Conservation (phyloP, 2,888 invertebrate species). For the Ophioninae sp. region DNA sequence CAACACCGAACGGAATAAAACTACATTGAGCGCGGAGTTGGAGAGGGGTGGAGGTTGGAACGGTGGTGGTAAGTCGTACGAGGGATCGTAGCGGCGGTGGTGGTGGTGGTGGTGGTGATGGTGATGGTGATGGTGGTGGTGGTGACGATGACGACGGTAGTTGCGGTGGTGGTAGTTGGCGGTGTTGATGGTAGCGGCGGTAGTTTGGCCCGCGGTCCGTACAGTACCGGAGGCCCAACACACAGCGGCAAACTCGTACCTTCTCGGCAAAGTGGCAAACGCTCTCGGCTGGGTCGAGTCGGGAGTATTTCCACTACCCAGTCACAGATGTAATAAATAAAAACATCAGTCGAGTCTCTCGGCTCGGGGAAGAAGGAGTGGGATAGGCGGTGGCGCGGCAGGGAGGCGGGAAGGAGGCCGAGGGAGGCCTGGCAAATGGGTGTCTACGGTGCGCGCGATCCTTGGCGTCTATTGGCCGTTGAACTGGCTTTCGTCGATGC, state of each 20-base stretch:
- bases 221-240: slow-evolving; percentile 70
- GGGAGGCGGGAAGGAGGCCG: slow-evolving; percentile 64
- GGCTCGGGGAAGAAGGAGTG: slow-evolving; percentile 20
- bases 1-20: slow-evolving; percentile 67
- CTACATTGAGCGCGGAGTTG: slow-evolving; percentile 64
- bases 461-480: slow-evolving; percentile 70
- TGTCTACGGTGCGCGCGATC: slow-evolving; percentile 73
- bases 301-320: slow-evolving; percentile 81
- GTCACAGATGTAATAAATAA: slow-evolving; percentile 82
- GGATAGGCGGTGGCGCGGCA: no score
- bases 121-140: slow-evolving; percentile 46
- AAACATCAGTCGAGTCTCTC: slow-evolving; percentile 77
- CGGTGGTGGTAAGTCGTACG: slow-evolving; percentile 49
- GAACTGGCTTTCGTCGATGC: slow-evolving; percentile 67
- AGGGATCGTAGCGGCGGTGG: no score
- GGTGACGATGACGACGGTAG: slow-evolving; percentile 43
- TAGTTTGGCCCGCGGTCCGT: slow-evolving; percentile 77
- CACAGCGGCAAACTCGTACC: slow-evolving; percentile 76
- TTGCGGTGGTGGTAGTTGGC: slow-evolving; percentile 50
- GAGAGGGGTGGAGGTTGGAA: slow-evolving; percentile 54
- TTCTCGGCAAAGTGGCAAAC: slow-evolving; percentile 80
- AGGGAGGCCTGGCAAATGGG: slow-evolving; percentile 75
- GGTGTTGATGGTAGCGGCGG: slow-evolving; percentile 43
- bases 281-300: slow-evolving; percentile 79
- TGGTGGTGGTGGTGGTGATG: slow-evolving; percentile 44